These are phyloP conservation scores for Drosophila algonquin DNA, from an alignment of 2,888 invertebrate genomes.

Conservation along the genomic window DNA sequence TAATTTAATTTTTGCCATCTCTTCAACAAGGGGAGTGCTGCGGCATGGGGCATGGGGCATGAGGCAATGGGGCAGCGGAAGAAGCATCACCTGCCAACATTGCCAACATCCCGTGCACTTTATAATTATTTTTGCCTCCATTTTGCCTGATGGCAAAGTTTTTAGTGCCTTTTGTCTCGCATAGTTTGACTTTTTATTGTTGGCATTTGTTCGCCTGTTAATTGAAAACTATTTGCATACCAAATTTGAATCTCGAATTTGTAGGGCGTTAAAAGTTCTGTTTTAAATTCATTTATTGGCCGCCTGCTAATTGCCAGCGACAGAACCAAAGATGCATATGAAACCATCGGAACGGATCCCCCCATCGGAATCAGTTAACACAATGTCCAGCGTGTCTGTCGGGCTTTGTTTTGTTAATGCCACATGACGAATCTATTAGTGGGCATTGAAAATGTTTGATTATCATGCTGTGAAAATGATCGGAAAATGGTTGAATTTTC, in stretches of 20 bases:
- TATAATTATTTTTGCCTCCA: conserved; percentile 67
- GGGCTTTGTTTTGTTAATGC: conserved; percentile 32
- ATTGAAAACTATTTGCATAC: conserved; percentile 69
- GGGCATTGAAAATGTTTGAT: conserved; percentile 59
- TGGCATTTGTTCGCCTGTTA: conserved; percentile 52
- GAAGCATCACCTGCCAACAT: conserved; percentile 33
- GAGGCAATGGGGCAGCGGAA: conserved; percentile 18
- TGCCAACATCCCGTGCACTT: conserved; percentile 24
- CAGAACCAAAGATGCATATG: conserved; percentile 12
- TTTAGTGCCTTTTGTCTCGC: conserved; percentile 44
- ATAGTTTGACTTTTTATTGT: conserved; percentile 50
- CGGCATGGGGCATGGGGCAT: conserved; percentile 3
- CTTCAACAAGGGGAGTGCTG: conserved; percentile 5
- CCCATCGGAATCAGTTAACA: conserved; percentile 30
- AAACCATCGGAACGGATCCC: not conserved
- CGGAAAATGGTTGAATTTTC: not conserved
- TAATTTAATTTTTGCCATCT: conserved; percentile 73
- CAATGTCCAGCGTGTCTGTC: conserved; percentile 20
- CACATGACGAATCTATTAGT: conserved; percentile 73
- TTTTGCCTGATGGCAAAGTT: conserved; percentile 42
- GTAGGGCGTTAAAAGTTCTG: conserved; percentile 41
- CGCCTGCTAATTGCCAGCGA: conserved; percentile 49
- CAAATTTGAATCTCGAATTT: conserved; percentile 42
- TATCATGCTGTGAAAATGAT: conserved; percentile 51
- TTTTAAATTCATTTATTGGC: conserved; percentile 58